Conservation (phyloP, 2,113 vertebrate genomes). For the Ammodytes marinus region DNA sequence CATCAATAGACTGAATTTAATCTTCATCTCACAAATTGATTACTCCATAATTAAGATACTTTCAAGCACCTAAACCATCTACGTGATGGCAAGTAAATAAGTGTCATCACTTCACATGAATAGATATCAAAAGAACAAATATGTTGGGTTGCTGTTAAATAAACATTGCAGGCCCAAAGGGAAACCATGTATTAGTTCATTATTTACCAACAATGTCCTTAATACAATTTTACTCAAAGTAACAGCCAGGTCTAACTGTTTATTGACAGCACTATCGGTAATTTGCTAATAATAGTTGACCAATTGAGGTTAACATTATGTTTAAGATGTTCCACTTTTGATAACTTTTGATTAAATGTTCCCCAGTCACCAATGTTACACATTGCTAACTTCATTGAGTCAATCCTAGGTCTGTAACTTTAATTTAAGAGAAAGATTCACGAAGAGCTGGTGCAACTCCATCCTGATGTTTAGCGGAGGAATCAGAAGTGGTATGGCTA, state of each 20-base stretch:
- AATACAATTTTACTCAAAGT: not conserved
- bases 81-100: not conserved
- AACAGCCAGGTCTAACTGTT: not conserved
- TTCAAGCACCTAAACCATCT: too few species aligned
- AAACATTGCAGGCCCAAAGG: not conserved
- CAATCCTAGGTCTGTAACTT: not conserved
- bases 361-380: not conserved
- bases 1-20: not conserved
- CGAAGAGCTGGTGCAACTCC: conserved; percentile 8
- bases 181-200: not conserved
- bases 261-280: not conserved
- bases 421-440: not conserved
- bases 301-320: too few species aligned
- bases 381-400: not conserved
- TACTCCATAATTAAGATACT: not conserved
- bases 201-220: not conserved
- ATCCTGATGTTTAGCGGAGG: not conserved
- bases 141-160: not conserved
- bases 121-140: not conserved
- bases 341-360: not conserved
- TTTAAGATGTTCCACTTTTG: not conserved
- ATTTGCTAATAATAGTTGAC: not conserved
- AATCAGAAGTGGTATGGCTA: not conserved
- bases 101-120: not conserved
- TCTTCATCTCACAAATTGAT: not conserved